A percentile compares a stretch with the other conserved stretches of the same genome.
Evolutionary conservation across 2,113 vertebrate genomes (phyloP).

Genomic region (Aleadryas rufinucha): DNA sequence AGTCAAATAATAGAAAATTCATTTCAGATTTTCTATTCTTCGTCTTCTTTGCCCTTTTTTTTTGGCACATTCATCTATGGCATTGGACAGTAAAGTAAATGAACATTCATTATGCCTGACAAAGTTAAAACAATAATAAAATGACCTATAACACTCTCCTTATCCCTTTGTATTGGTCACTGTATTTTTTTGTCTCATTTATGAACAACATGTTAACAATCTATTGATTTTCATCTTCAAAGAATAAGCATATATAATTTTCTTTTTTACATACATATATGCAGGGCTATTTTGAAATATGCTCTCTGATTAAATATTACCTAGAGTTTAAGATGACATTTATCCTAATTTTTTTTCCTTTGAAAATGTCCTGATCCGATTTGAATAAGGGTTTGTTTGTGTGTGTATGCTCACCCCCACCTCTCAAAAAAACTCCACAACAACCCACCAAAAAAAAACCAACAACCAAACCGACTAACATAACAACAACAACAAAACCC

Average conservation of each 20-base stretch:
- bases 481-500: background rate
- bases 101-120: background rate
- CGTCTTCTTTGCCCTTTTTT: background rate
- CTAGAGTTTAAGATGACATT: background rate
- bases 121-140: background rate
- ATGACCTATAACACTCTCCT: background rate
- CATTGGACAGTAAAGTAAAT: background rate
- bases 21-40: background rate
- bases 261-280: background rate
- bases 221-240: background rate
- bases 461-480: background rate
- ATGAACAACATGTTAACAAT: background rate
- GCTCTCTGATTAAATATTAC: background rate
- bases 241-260: background rate
- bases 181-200: background rate
- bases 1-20: background rate
- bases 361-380: background rate
- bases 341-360: background rate
- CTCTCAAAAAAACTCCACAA: accelerated
- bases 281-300: background rate
- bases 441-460: background rate
- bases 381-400: background rate
- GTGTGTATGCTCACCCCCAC: accelerated
- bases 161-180: background rate
- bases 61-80: background rate